Percentiles rank a stretch among this genome's conserved stretches.
Evolutionary conservation across 23 tunicate genomes (phyloP).

Genomic region (Phallusia fumigata): DNA sequence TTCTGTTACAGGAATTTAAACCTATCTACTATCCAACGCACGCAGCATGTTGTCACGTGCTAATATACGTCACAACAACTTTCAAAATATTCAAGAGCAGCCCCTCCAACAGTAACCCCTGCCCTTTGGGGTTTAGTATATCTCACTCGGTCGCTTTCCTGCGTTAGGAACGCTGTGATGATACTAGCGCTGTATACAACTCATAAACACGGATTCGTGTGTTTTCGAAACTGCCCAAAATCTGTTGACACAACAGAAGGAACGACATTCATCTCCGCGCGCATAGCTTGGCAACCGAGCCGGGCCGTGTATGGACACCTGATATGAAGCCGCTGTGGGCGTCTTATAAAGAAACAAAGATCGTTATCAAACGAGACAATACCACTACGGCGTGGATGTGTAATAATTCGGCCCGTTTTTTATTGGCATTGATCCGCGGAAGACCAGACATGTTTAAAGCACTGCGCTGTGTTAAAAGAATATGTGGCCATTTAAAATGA

Average conservation of each 20-base stretch:
- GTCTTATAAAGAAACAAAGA: neutral
- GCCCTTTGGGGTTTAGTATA: too few species aligned
- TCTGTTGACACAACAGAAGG: conserved; percentile 14
- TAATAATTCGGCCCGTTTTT: neutral
- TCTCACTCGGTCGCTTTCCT: too few species aligned
- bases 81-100: too few species aligned
- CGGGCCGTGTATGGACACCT: neutral
- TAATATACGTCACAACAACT: too few species aligned
- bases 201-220: conserved; percentile 8
- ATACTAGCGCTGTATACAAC: neutral
- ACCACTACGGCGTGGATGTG: neutral
- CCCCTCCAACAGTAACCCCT: too few species aligned
- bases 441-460: neutral
- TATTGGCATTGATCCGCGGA: neutral
- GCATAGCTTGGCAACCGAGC: conserved; percentile 11
- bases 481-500: too few species aligned
- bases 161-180: too few species aligned
- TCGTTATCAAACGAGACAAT: neutral
- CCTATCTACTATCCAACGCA: too few species aligned
- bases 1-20: too few species aligned
- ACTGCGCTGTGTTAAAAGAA: neutral
- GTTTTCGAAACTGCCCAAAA: conserved; percentile 20
- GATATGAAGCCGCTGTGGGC: neutral
- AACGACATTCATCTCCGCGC: neutral
- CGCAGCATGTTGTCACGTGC: too few species aligned